phyloP scores from a whole-genome alignment of 2,888 invertebrate species.

The Perithous albicinctus region DNA sequence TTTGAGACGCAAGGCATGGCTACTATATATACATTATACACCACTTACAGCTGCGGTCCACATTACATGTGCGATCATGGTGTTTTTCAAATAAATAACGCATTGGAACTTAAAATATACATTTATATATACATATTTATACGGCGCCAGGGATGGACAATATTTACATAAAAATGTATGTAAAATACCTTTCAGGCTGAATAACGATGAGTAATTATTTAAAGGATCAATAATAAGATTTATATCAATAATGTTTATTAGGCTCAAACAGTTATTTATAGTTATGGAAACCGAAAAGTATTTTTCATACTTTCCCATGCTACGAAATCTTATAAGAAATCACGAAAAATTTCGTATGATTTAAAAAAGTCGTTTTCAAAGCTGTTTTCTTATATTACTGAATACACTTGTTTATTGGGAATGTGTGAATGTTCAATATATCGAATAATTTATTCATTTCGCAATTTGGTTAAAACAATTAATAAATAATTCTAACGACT shows the following conservation, averaged over 20 bases:
- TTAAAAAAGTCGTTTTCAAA: no score
- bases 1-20: background rate
- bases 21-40: constrained; percentile 25
- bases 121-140: no score
- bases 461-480: background rate
- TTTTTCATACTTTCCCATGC: no score
- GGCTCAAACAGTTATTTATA: no score
- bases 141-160: background rate
- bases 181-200: background rate
- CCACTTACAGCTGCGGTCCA: background rate
- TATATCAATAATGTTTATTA: no score
- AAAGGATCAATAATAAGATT: background rate
- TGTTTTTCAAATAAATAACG: constrained; percentile 32
- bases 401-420: background rate
- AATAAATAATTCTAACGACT: background rate
- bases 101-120: constrained; percentile 22
- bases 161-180: background rate
- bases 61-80: constrained; percentile 12
- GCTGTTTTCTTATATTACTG: background rate
- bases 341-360: no score
- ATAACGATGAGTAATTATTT: background rate
- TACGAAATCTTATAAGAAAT: no score
- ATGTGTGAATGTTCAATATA: background rate
- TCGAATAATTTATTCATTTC: background rate
- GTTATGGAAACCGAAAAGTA: no score